Evolutionary conservation across 2,113 vertebrate genomes (phyloP).

Genomic region (Leptodactylus fuscus): DNA sequence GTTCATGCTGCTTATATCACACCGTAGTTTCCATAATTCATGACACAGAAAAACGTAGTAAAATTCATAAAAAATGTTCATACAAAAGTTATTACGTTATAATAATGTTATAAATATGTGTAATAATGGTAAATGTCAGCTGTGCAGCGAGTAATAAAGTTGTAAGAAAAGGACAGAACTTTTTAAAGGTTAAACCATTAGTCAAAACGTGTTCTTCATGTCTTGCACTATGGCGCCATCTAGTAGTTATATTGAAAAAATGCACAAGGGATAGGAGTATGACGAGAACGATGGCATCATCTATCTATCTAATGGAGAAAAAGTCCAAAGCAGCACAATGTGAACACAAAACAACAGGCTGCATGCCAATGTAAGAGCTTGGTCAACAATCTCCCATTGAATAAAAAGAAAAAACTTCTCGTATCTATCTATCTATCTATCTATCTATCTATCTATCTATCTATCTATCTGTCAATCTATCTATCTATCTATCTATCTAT

Average conservation of each 20-base stretch:
- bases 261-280: neutral
- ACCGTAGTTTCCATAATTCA: neutral
- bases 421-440: too few species aligned
- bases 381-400: too few species aligned
- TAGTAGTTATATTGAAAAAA: constrained; percentile 9
- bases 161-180: neutral
- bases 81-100: neutral
- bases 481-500: too few species aligned
- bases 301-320: too few species aligned
- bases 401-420: too few species aligned
- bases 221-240: constrained; percentile 33
- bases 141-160: neutral
- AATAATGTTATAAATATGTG: neutral
- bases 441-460: too few species aligned
- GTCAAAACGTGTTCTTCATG: neutral
- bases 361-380: too few species aligned
- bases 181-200: neutral
- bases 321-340: too few species aligned
- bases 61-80: neutral
- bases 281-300: neutral
- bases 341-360: too few species aligned
- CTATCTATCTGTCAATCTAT: too few species aligned
- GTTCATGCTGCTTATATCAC: neutral
- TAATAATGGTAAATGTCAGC: neutral
- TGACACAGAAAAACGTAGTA: neutral